phyloP scores from a whole-genome alignment of 2,797 vertebrate genomes.

The Selene dorsalis region DNA sequence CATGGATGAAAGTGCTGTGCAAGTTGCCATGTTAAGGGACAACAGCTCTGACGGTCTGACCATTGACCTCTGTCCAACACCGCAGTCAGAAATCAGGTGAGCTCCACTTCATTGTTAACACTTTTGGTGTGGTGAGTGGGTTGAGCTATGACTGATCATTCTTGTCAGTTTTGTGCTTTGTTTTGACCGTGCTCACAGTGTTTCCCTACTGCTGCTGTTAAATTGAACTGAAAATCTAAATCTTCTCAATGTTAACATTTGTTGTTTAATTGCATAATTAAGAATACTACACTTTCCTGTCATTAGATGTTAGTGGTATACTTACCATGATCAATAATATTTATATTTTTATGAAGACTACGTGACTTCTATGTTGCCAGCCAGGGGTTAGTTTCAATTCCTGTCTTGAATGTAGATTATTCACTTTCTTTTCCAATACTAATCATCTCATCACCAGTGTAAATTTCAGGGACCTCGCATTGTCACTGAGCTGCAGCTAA shows the following conservation, averaged over 20 bases:
- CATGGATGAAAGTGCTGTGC: background rate
- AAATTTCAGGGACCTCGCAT: background rate
- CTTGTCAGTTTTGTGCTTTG: background rate
- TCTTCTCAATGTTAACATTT: background rate
- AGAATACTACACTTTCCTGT: too few relatives aligned
- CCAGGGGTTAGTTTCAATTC: background rate
- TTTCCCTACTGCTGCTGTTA: background rate
- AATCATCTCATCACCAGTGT: constrained; percentile 11
- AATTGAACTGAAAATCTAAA: background rate
- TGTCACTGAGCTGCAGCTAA: constrained; percentile 29
- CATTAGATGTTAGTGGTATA: too few relatives aligned
- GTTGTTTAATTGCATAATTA: too few relatives aligned
- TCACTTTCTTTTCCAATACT: background rate
- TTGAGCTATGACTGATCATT: background rate
- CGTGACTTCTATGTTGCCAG: background rate
- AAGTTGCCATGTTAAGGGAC: constrained; percentile 51
- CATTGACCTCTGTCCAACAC: constrained; percentile 42
- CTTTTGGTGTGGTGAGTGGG: background rate
- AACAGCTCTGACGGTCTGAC: constrained; percentile 48
- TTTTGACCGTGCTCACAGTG: background rate
- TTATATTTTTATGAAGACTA: too few relatives aligned
- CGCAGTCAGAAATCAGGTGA: constrained; percentile 57
- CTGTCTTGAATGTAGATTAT: background rate
- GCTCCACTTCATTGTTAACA: constrained; percentile 19
- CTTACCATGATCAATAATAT: too few relatives aligned